Conservation (phyloP, 2,797 vertebrate genomes). For the Molossus alvarezi region DNA sequence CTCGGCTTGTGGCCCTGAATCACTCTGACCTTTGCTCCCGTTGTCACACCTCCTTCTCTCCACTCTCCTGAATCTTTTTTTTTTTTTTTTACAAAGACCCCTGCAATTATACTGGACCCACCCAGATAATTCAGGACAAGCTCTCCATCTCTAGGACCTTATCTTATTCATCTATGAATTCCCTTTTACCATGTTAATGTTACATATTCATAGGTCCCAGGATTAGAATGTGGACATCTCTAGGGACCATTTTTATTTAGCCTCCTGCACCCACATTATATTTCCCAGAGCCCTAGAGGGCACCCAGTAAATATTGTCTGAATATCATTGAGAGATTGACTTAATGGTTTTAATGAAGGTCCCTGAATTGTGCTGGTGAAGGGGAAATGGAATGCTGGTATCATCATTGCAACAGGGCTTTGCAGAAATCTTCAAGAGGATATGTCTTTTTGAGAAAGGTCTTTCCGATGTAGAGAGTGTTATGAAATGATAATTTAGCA, state of each 20-base stretch:
- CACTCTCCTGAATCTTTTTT: not conserved
- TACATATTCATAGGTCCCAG: not conserved
- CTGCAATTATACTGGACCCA: not conserved
- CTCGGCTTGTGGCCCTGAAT: not conserved
- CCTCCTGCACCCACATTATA: not conserved
- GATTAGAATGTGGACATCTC: not conserved
- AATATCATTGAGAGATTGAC: not conserved
- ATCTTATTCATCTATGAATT: not conserved
- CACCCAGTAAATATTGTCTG: constrained; percentile 1
- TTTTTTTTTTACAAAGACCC: not conserved
- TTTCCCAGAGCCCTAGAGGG: not conserved
- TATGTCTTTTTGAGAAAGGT: not conserved
- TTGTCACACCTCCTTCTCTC: not conserved
- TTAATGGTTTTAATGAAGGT: constrained; percentile 3
- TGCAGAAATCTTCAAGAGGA: constrained; percentile 22
- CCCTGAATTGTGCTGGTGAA: not conserved
- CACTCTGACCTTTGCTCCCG: not conserved
- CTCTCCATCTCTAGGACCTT: too few species aligned
- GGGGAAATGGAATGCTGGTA: constrained; percentile 13
- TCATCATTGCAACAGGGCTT: not conserved
- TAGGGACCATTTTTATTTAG: constrained; percentile 1
- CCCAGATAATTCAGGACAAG: not conserved
- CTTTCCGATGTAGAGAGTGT: not conserved
- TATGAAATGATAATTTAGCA: not conserved
- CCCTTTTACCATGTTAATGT: not conserved